phyloP scores from a whole-genome alignment of 2,797 vertebrate genomes.

The Acanthopagrus latus region DNA sequence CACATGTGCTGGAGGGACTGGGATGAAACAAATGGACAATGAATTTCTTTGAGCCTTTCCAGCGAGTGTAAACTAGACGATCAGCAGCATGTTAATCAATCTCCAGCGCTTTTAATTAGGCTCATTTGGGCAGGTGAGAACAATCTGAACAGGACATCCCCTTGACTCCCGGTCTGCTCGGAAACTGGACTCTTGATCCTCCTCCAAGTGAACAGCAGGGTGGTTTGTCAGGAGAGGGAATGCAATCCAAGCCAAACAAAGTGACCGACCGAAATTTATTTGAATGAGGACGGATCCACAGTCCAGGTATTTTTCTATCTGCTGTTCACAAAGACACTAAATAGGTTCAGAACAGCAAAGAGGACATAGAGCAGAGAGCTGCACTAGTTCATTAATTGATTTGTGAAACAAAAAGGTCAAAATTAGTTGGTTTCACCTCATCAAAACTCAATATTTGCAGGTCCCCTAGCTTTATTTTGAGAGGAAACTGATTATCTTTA shows the following conservation, averaged over 20 bases:
- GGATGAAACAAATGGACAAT: not conserved
- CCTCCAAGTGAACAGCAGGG: constrained; percentile 19
- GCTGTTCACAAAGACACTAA: not conserved
- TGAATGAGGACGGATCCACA: not conserved
- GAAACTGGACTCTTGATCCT: constrained; percentile 10
- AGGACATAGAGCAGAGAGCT: not conserved
- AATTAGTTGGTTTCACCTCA: not conserved
- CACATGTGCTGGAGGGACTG: not conserved
- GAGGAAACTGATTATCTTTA: not conserved
- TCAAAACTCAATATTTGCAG: no score
- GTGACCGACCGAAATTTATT: not conserved
- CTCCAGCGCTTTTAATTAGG: constrained; percentile 16
- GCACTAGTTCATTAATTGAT: not conserved
- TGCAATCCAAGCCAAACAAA: not conserved
- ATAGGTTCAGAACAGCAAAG: not conserved
- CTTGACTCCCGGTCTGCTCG: not conserved
- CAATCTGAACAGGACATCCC: not conserved
- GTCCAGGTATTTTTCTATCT: not conserved
- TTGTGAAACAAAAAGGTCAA: not conserved
- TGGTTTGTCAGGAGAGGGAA: not conserved
- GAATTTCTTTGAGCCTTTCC: not conserved
- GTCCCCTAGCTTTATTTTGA: not conserved
- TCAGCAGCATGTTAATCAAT: constrained; percentile 4
- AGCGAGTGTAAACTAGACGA: not conserved
- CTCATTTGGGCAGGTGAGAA: not conserved